phyloP scores from a whole-genome alignment of 2,797 vertebrate genomes.

The Ataeniobius toweri region DNA sequence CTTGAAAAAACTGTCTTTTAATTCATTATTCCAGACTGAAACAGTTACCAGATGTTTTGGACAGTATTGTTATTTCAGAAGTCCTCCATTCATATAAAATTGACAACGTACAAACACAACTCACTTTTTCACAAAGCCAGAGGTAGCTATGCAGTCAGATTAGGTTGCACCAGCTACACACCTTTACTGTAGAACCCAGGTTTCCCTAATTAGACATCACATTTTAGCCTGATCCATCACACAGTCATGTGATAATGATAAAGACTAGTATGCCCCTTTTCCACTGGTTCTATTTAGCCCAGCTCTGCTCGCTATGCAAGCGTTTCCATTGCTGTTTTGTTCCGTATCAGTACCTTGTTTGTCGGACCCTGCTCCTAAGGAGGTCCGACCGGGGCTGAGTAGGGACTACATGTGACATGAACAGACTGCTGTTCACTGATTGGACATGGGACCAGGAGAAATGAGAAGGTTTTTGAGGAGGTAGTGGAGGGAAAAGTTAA shows the following conservation, averaged over 20 bases:
- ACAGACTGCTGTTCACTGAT: too few relatives aligned
- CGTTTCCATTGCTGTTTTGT: too few relatives aligned
- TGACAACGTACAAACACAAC: neutral
- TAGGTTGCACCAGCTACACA: neutral
- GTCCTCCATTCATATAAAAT: neutral
- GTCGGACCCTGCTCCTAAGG: too few relatives aligned
- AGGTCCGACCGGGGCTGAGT: too few relatives aligned
- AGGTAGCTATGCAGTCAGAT: constrained; percentile 13
- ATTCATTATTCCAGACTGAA: neutral
- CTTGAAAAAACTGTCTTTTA: neutral
- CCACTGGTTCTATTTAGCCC: too few relatives aligned
- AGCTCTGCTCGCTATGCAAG: too few relatives aligned
- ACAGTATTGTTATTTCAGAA: neutral
- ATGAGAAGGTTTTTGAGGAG: too few relatives aligned
- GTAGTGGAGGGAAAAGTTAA: too few relatives aligned
- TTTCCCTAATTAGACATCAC: neutral
- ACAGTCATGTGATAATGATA: neutral
- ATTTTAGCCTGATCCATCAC: neutral
- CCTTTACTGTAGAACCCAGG: neutral
- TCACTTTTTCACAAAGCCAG: neutral
- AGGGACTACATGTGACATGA: too few relatives aligned
- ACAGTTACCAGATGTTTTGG: neutral
- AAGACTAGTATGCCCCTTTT: constrained; percentile 3
- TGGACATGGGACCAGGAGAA: too few relatives aligned
- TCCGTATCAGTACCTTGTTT: too few relatives aligned